Evolutionary conservation across 2,113 vertebrate species (phyloP), one percentile per base, ranked within the genome.

Genomic region (Platycercus adscitus): DNA sequence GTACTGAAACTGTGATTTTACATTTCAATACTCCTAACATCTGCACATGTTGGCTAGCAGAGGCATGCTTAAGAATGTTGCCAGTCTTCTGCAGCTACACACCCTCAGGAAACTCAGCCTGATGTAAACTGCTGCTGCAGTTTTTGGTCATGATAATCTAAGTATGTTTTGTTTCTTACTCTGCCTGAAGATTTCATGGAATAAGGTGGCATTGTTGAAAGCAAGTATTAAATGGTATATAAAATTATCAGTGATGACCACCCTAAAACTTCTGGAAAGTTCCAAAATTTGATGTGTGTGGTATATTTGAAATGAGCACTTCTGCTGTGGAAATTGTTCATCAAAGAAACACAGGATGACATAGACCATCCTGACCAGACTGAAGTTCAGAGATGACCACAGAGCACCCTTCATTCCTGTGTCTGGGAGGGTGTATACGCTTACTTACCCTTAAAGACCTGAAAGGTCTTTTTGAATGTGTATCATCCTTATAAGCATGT

Each of bases 41-140:
- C 43, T 82, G 47, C 49, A 28, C 39, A 73, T 49, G 13, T 56
- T 87, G 58, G 86, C 96, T 81, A 88, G 95, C 65, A 95, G 66
- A 79, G 89, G 33, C 95, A 91, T 78, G 96, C 71, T 91, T 83
- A 91, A 96, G 89, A 97, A 95, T 92, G 91, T 94, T 85, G 50
- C 71, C 7, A 18, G 11, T 82, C 71, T 85, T 91, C 53, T 89
- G 83, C 89, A 89, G 91, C 78, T 79, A 92, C 33, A 9, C 2
- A 5, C 84, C 86, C 46, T 82, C 18, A 31, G 84, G 78, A 77
- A 80, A 77, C 55, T 50, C 35, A 33, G 47, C 24, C 44, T 88
- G 39, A 31, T 85, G n/a, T 89, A 89, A 92, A 85, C 49, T 89
- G 26, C 58, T 96, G 66, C 68, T 79, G 39, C 14, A 68, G 24